phyloP scores from a whole-genome alignment of 2,797 vertebrate genomes.

The Fistularia tabacaria region DNA sequence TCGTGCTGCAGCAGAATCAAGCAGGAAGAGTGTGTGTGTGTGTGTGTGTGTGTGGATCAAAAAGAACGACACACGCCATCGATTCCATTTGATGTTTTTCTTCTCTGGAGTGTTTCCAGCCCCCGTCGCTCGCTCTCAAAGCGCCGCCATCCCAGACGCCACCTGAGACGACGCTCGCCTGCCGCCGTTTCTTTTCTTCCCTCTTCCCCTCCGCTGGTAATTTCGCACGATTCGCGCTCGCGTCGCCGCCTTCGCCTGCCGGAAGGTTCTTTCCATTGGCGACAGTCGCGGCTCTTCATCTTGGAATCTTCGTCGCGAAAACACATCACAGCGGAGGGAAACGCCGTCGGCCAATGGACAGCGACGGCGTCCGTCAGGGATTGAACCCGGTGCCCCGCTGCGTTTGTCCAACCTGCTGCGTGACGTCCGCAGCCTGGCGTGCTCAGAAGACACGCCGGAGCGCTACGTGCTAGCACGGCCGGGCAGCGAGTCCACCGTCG shows the following conservation, averaged over 20 bases:
- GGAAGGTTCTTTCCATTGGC: neutral
- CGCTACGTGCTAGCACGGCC: too few species aligned
- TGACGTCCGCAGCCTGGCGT: too few species aligned
- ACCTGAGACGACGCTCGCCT: constrained; percentile 47
- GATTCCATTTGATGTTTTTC: constrained; percentile 30
- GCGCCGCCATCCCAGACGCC: constrained; percentile 60
- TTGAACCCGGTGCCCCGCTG: too few species aligned
- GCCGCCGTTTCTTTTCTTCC: constrained; percentile 19
- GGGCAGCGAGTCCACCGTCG: too few species aligned
- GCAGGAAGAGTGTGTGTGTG: constrained; percentile 14
- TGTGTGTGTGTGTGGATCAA: constrained; percentile 32
- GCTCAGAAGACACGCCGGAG: too few species aligned
- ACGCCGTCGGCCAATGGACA: too few species aligned
- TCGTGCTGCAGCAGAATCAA: constrained; percentile 19
- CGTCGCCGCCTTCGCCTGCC: constrained; percentile 11
- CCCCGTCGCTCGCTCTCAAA: constrained; percentile 47
- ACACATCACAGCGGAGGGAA: too few species aligned
- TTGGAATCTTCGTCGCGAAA: too few species aligned
- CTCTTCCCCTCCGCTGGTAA: constrained; percentile 1
- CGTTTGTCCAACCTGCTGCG: too few species aligned
- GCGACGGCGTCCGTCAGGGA: too few species aligned
- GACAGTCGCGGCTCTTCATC: too few species aligned
- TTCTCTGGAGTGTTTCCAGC: constrained; percentile 46
- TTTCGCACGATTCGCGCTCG: constrained; percentile 19
- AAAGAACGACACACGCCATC: constrained; percentile 41